phyloP scores from a whole-genome alignment of 2,888 invertebrate species.

The Idaea biselata region DNA sequence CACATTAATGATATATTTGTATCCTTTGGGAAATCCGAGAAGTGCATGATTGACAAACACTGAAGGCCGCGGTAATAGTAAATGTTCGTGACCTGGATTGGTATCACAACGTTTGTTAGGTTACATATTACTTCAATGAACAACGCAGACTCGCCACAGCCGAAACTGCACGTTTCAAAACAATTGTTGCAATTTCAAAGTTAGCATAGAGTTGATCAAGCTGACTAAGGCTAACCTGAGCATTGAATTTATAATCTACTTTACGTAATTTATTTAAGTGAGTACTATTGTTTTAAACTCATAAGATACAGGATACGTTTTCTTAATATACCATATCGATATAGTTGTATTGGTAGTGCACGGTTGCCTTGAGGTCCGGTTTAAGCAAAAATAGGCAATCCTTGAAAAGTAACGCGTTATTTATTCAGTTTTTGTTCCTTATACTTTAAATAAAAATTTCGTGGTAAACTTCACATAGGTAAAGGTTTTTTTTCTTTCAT shows the following conservation, averaged over 20 bases:
- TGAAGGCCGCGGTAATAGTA: conserved; percentile 1
- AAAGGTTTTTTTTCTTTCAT: no score
- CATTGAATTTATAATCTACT: neutral
- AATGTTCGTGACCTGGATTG: neutral
- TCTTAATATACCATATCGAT: neutral
- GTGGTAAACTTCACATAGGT: neutral
- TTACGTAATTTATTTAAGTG: no score
- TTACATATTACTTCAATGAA: neutral
- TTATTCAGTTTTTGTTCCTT: conserved; percentile 21
- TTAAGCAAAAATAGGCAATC: conserved; percentile 22
- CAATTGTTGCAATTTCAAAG: neutral
- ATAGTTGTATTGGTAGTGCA: neutral
- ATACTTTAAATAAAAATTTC: neutral
- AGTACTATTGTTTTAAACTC: neutral
- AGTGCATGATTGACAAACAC: conserved; percentile 1
- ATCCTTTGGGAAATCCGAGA: conserved; percentile 1
- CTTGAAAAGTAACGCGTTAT: conserved; percentile 26
- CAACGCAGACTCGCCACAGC: neutral
- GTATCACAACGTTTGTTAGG: neutral
- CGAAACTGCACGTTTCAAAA: neutral
- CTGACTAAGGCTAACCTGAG: neutral
- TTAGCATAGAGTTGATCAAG: neutral
- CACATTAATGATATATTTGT: neutral
- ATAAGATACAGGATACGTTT: neutral
- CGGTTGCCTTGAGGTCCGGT: conserved; percentile 2